Conservation (phyloP, 2,797 vertebrate genomes). For the Numenius phaeopus region DNA sequence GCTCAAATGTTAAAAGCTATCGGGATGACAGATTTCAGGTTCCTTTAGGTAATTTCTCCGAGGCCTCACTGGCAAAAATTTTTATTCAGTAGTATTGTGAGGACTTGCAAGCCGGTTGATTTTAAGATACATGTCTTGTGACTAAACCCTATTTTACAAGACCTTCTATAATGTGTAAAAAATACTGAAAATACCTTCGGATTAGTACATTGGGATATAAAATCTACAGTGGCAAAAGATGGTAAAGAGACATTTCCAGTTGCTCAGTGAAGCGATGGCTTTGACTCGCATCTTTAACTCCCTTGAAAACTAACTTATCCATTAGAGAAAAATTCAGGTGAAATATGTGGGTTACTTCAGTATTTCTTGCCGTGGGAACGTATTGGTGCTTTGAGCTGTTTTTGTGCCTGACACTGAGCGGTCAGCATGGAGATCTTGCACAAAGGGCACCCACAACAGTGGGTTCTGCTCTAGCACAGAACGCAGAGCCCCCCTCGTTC, state of each 20-base stretch:
- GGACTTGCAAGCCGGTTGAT: not conserved
- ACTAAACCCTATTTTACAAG: not conserved
- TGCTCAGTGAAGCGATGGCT: not conserved
- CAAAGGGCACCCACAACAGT: accelerated
- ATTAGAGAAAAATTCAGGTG: not conserved
- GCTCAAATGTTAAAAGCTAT: accelerated
- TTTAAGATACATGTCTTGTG: no score
- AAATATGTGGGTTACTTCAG: accelerated
- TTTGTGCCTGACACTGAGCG: accelerated
- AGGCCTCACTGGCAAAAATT: not conserved
- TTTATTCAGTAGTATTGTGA: not conserved
- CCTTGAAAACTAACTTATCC: not conserved
- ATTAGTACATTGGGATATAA: accelerated
- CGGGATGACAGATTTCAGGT: no score
- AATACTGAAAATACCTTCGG: accelerated
- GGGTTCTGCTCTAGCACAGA: not conserved
- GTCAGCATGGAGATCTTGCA: accelerated
- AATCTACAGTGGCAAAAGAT: not conserved
- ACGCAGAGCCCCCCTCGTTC: not conserved
- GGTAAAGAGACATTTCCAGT: accelerated
- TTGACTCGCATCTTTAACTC: not conserved
- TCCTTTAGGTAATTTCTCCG: not conserved
- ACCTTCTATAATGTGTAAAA: not conserved
- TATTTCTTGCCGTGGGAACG: accelerated
- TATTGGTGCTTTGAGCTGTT: accelerated